Conservation (phyloP, 2,888 invertebrate genomes). For the Biston stratarius region DNA sequence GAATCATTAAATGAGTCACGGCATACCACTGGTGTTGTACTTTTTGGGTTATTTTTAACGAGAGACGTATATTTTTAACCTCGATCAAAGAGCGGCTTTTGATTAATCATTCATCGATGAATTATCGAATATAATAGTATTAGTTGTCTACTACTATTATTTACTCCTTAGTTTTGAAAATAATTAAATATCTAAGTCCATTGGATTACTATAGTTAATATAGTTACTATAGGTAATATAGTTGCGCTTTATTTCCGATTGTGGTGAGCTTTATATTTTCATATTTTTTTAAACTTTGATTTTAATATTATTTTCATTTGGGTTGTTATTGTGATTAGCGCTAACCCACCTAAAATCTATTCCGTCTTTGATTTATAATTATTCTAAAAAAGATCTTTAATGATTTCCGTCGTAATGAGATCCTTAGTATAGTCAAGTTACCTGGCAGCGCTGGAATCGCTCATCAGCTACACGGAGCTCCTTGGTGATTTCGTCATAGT, state of each 20-base stretch:
- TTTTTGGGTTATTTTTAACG: conserved; percentile 15
- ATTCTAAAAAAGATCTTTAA: neutral
- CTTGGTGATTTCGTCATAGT: conserved; percentile 99
- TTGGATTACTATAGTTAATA: too few relatives aligned
- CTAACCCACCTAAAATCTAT: too few relatives aligned
- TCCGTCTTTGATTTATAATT: too few relatives aligned
- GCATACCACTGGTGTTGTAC: conserved; percentile 13
- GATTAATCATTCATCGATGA: conserved; percentile 13
- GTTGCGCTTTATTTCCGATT: too few relatives aligned
- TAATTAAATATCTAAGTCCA: too few relatives aligned
- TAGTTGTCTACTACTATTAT: neutral
- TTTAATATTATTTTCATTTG: too few relatives aligned
- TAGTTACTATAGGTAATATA: too few relatives aligned
- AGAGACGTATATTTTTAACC: conserved; percentile 23
- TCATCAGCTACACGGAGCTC: conserved; percentile 97
- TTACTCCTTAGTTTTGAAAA: too few relatives aligned
- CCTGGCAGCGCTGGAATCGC: conserved; percentile 96
- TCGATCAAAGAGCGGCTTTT: conserved; percentile 7
- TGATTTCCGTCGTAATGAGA: too few relatives aligned
- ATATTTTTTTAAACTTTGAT: too few relatives aligned
- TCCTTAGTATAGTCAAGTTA: conserved; percentile 53
- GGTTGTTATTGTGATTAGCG: too few relatives aligned
- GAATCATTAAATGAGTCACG: conserved; percentile 21
- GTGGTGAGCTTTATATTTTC: too few relatives aligned
- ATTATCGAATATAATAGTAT: neutral